Evolutionary conservation across 1,140 invertebrate genomes (phyloP).

Genomic region (Brachionus rubens): DNA sequence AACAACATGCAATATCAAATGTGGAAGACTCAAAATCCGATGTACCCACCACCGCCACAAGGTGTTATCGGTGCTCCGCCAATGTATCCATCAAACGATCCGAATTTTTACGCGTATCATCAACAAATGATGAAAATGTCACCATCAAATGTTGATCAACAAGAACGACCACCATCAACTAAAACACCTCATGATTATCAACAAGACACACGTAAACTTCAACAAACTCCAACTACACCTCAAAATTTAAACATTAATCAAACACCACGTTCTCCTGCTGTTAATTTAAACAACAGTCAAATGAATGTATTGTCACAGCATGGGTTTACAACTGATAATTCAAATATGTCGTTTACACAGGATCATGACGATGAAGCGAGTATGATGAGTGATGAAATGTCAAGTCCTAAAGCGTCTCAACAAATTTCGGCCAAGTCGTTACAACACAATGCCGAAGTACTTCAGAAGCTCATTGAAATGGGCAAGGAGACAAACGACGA

Average conservation of each 20-base stretch:
- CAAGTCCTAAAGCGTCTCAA: background rate
- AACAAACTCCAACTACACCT: too few relatives aligned
- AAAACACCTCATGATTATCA: background rate
- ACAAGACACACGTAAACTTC: too few relatives aligned
- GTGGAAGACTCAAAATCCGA: conserved; percentile 8
- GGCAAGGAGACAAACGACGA: background rate
- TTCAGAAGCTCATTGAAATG: background rate
- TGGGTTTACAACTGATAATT: background rate
- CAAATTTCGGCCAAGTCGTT: background rate
- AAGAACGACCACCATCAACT: background rate
- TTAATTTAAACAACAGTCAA: too few relatives aligned
- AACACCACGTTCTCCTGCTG: background rate
- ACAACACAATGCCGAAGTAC: conserved; percentile 25
- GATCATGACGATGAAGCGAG: conserved; percentile 32
- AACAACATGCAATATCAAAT: conserved; percentile 22
- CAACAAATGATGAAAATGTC: background rate
- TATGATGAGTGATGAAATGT: conserved; percentile 41
- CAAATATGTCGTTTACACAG: conserved; percentile 35
- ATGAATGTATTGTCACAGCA: too few relatives aligned
- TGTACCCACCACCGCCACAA: background rate
- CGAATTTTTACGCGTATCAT: background rate
- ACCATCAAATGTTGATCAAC: background rate
- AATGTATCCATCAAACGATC: background rate
- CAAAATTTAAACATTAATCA: background rate
- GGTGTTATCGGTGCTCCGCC: background rate